Conservation (phyloP, 2,888 invertebrate species). For the Melieria picta region DNA sequence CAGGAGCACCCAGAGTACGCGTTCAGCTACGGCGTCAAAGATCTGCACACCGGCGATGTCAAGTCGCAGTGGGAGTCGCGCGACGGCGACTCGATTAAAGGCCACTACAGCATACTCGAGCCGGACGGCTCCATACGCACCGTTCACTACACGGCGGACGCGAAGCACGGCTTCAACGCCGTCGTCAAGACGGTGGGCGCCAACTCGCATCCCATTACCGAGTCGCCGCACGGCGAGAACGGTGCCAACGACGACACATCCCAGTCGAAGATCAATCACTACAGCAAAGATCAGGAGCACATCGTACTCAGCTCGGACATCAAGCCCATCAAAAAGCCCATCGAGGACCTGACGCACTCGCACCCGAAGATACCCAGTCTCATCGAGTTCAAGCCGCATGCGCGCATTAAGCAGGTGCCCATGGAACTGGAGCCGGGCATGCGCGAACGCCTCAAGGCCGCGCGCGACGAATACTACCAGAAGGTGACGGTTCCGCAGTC, state of each 20-base stretch:
- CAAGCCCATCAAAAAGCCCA: conserved; percentile 54
- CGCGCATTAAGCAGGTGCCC: conserved; percentile 61
- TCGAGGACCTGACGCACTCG: conserved; percentile 61
- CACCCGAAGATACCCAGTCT: conserved; percentile 62
- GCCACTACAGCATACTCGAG: conserved; percentile 74
- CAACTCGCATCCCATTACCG: conserved; percentile 63
- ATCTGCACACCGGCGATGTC: conserved; percentile 69
- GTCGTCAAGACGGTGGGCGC: conserved; percentile 68
- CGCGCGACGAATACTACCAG: conserved; percentile 57
- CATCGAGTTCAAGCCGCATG: conserved; percentile 62
- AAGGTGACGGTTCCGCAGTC: conserved; percentile 36
- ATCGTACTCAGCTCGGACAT: conserved; percentile 65
- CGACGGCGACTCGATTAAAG: conserved; percentile 68
- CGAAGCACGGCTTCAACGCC: conserved; percentile 69
- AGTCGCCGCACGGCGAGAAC: conserved; percentile 54
- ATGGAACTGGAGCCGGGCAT: conserved; percentile 62
- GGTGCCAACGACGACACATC: conserved; percentile 58
- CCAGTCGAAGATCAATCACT: conserved; percentile 66
- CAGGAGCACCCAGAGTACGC: conserved; percentile 69
- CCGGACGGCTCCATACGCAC: conserved; percentile 72
- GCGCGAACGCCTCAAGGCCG: conserved; percentile 50
- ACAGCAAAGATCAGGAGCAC: conserved; percentile 65
- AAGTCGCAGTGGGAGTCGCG: conserved; percentile 72
- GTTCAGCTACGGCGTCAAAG: conserved; percentile 71
- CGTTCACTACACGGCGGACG: conserved; percentile 70